Conservation (phyloP, 2,888 invertebrate species). For the Sesia apiformis region DNA sequence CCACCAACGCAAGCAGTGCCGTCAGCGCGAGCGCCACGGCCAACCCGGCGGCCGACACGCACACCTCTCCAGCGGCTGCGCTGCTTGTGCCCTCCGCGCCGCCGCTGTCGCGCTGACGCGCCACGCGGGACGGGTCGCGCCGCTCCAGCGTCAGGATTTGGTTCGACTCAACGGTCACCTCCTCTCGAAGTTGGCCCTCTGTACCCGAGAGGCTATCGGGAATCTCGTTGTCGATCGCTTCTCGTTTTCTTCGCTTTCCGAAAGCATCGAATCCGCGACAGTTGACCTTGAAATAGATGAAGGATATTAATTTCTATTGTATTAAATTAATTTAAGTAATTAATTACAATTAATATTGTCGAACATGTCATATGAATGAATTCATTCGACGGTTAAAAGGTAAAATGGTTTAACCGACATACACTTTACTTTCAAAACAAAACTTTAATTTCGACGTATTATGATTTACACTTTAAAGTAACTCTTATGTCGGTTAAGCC, state of each 20-base stretch:
- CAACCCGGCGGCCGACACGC: constrained; percentile 94
- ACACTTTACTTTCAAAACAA: too few species aligned
- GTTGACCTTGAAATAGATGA: constrained; percentile 79
- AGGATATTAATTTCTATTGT: background rate
- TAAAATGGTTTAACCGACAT: too few species aligned
- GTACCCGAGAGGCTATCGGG: constrained; percentile 71
- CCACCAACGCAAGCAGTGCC: constrained; percentile 91
- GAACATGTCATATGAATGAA: background rate
- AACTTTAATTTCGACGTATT: too few species aligned
- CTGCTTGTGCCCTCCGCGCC: constrained; percentile 75
- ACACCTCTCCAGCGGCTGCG: constrained; percentile 84
- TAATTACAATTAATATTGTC: background rate
- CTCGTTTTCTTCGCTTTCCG: constrained; percentile 84
- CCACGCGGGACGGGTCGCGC: constrained; percentile 83
- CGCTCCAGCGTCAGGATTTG: constrained; percentile 92
- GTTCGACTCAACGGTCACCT: constrained; percentile 94
- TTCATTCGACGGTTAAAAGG: background rate
- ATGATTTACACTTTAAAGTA: too few species aligned
- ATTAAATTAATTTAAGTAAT: background rate
- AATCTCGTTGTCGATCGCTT: constrained; percentile 59
- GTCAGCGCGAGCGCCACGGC: constrained; percentile 94
- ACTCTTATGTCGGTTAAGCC: too few species aligned
- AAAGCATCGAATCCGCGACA: constrained; percentile 94
- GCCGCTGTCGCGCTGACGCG: constrained; percentile 85
- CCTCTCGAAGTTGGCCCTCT: constrained; percentile 90